phyloP scores from a whole-genome alignment of 2,888 invertebrate genomes.

The Saturnia pavonia region DNA sequence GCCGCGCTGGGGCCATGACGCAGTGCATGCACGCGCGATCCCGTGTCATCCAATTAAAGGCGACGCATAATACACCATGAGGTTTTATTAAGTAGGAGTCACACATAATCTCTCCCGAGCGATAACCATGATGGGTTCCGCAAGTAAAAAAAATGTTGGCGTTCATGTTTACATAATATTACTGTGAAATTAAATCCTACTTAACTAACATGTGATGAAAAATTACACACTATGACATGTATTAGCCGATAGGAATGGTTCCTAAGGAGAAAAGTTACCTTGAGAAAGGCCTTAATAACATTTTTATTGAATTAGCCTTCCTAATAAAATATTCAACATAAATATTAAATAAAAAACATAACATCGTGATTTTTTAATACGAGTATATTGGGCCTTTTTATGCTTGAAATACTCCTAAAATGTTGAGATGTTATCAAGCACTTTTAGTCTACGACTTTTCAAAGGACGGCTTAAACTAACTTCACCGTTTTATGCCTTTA shows the following conservation, averaged over 20 bases:
- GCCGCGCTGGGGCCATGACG: too few relatives aligned
- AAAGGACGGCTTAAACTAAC: constrained; percentile 15
- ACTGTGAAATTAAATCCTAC: too few relatives aligned
- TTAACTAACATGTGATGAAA: too few relatives aligned
- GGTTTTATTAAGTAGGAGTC: too few relatives aligned
- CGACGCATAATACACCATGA: too few relatives aligned
- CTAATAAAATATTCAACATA: background rate
- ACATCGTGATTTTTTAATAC: background rate
- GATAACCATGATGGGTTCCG: too few relatives aligned
- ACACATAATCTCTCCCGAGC: too few relatives aligned
- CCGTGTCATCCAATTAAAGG: too few relatives aligned
- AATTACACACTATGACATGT: background rate
- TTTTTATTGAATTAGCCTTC: background rate
- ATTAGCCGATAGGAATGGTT: background rate
- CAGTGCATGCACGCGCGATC: too few relatives aligned
- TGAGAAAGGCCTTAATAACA: background rate
- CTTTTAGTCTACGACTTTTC: constrained; percentile 17
- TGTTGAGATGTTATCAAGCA: constrained; percentile 3
- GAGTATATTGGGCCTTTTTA: background rate
- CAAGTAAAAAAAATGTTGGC: too few relatives aligned
- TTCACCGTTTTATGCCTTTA: constrained; percentile 32
- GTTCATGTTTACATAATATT: too few relatives aligned
- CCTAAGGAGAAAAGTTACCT: background rate
- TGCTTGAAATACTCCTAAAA: background rate
- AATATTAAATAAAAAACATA: background rate